phyloP scores from a whole-genome alignment of 2,888 invertebrate species.

The Philopedon plagiatum region DNA sequence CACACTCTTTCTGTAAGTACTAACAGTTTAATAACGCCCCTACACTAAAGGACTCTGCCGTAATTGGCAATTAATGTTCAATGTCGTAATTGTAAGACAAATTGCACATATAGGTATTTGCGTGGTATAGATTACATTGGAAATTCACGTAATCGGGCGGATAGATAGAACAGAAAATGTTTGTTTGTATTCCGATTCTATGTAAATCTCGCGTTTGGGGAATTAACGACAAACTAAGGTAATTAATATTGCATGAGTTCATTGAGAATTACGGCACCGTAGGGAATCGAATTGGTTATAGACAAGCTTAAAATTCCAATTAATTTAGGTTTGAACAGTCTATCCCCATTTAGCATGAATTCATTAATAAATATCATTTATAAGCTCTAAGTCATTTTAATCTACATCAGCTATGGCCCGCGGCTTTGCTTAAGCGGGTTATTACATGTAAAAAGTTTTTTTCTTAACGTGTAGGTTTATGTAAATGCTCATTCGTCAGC shows the following conservation, averaged over 20 bases:
- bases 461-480: no score
- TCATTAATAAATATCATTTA: neutral
- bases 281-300: neutral
- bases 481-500: no score
- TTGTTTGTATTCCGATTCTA: conserved; percentile 10
- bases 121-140: conserved; percentile 25
- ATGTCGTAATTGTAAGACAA: conserved; percentile 17
- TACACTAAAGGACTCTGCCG: neutral
- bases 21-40: neutral
- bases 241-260: conserved; percentile 38
- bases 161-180: conserved; percentile 13
- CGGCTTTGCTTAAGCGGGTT: no score
- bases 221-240: conserved; percentile 31
- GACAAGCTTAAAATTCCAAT: conserved; percentile 8
- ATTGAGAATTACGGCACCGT: conserved; percentile 30
- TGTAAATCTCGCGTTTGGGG: conserved; percentile 26
- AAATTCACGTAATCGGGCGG: conserved; percentile 19
- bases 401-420: no score
- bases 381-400: no score
- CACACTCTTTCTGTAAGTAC: neutral
- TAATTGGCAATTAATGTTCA: conserved; percentile 1
- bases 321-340: neutral
- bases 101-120: conserved; percentile 24
- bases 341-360: neutral
- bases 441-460: no score